Evolutionary conservation across 2,113 vertebrate genomes (phyloP).

Genomic region (Pimephales promelas): DNA sequence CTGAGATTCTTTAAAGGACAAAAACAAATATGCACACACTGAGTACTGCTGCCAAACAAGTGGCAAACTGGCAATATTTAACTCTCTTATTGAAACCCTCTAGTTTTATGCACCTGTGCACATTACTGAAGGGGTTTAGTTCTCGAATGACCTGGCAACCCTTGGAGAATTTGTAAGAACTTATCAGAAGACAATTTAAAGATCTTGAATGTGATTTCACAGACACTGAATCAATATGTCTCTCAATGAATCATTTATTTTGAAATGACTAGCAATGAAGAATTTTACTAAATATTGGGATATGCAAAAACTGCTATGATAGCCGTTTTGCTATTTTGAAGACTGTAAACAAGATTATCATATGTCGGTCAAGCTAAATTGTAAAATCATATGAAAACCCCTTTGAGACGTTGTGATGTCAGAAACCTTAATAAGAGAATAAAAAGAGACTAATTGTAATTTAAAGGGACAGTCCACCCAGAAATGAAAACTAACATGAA

Average conservation of each 20-base stretch:
- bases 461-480: background rate
- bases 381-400: background rate
- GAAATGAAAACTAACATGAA: too few species aligned
- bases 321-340: background rate
- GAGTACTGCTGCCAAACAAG: background rate
- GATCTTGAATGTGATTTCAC: background rate
- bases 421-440: background rate
- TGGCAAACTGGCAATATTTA: background rate
- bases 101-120: constrained; percentile 13
- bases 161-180: background rate
- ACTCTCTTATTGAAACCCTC: background rate
- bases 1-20: background rate
- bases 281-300: background rate
- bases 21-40: background rate
- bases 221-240: background rate
- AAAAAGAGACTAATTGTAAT: background rate
- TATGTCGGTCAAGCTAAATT: background rate
- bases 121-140: background rate
- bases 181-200: background rate
- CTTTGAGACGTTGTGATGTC: background rate
- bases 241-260: background rate
- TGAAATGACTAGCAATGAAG: background rate
- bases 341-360: background rate
- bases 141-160: background rate
- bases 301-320: background rate